Evolutionary conservation across 2,888 invertebrate genomes (phyloP), one percentile per base, ranked within the genome.

Genomic region (Acholoe squamosa): DNA sequence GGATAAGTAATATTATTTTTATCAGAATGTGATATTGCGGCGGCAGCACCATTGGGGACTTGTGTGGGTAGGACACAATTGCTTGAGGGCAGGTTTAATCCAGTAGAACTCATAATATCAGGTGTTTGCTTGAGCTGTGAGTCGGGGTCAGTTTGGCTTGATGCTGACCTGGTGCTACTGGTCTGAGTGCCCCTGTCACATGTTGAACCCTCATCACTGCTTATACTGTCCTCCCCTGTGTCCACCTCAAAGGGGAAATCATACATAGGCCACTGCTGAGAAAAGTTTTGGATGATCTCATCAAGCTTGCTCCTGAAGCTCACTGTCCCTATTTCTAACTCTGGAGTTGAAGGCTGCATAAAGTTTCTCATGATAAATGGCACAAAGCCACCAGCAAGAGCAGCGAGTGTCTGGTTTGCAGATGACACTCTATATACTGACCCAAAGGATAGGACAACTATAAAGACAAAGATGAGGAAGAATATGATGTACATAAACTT

Each of bases 371-470:
- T 76, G 71, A 93, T 91, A 89, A 93, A 91, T n/a, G 93, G 93
- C 84, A 93, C 92, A 52, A 93, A 93, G 0, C 93, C 93, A 7
- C 93, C 95, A 0, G 95, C 95, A 34, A 95, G 91, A 0, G 95
- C 95, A 7, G 95, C 95, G 34, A 95, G 90, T 22, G 94, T 95
- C 90, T 95, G 95, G 93, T 95, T 95, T 54, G 95, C 95, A 28
- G 95, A 94, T 0, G 95, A 95, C 92, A 95, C 94, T 76, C 94
- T 93, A 90, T 94, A 94, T 0, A 95, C 94, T 89, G 94, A 94
- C 52, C 95, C 95, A 92, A 95, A 95, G 7, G 95, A 95, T 93
- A 95, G 93, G 33, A 95, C 95, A n/a, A 95, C 95, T 56, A 95
- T 93, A 94, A 95, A 95, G 7, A 95, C 95, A 92, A 95, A 95